Evolutionary conservation across 2,888 invertebrate genomes (phyloP).

Genomic region (Penaeus monodon): DNA sequence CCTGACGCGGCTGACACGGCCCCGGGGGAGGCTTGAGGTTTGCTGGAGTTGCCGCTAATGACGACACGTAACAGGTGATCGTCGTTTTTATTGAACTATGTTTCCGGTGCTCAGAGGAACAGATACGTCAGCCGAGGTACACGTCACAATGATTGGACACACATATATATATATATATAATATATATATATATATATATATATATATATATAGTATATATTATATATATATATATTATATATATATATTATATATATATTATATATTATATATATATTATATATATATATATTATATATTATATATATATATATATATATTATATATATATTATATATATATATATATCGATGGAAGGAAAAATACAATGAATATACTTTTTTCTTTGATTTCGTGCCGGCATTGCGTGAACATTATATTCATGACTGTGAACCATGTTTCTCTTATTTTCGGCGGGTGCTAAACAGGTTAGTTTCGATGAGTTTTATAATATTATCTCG

Average conservation of each 20-base stretch:
- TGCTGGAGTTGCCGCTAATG: too few relatives aligned
- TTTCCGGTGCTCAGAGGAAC: neutral
- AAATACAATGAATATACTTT: neutral
- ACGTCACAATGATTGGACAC: neutral
- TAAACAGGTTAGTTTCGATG: too few relatives aligned
- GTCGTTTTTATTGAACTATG: too few relatives aligned
- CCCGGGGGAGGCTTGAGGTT: too few relatives aligned
- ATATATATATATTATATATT: constrained; percentile 21
- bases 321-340: too few relatives aligned
- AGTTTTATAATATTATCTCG: too few relatives aligned
- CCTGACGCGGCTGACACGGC: too few relatives aligned
- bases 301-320: neutral
- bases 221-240: constrained; percentile 8
- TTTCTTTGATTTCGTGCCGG: neutral
- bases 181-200: constrained; percentile 7
- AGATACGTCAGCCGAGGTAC: neutral
- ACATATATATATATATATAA: constrained; percentile 19
- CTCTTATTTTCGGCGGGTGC: too few relatives aligned
- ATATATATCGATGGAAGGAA: neutral
- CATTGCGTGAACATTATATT: too few relatives aligned
- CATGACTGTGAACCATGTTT: too few relatives aligned
- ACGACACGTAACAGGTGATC: too few relatives aligned
- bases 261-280: neutral
- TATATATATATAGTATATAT: too few relatives aligned
- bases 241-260: constrained; percentile 26